Conservation (phyloP, 2,797 vertebrate species). For the Hydrophis major region DNA sequence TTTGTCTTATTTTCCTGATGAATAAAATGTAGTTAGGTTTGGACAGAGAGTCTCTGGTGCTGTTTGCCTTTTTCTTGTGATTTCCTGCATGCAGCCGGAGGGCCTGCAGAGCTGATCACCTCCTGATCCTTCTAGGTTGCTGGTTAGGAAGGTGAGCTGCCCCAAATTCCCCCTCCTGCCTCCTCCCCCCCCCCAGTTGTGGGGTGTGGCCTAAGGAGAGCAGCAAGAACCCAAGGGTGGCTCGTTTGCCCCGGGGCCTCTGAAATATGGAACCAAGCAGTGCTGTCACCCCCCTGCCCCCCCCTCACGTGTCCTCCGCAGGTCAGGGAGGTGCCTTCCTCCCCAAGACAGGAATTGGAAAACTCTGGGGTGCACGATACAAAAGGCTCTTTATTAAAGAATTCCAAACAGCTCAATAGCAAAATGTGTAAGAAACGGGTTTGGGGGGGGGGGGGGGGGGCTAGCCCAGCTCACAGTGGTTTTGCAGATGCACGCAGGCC, state of each 20-base stretch:
- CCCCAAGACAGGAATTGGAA: neutral
- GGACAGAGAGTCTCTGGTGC: neutral
- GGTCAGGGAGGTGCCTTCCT: neutral
- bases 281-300: neutral
- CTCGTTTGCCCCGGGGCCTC: neutral
- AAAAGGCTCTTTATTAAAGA: constrained; percentile 57
- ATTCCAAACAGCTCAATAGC: constrained; percentile 50
- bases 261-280: neutral
- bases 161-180: neutral
- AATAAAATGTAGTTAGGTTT: neutral
- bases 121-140: neutral
- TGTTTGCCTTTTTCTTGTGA: neutral
- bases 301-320: no score
- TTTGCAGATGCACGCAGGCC: neutral
- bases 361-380: neutral
- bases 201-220: neutral
- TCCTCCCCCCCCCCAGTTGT: neutral
- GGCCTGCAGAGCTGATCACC: neutral
- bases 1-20: neutral
- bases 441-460: no score
- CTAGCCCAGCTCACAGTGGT: constrained; percentile 38
- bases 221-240: neutral
- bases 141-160: neutral
- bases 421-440: constrained; percentile 1
- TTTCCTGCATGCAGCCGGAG: neutral